phyloP scores from a whole-genome alignment of 2,888 invertebrate genomes.

The Euphydryas editha region DNA sequence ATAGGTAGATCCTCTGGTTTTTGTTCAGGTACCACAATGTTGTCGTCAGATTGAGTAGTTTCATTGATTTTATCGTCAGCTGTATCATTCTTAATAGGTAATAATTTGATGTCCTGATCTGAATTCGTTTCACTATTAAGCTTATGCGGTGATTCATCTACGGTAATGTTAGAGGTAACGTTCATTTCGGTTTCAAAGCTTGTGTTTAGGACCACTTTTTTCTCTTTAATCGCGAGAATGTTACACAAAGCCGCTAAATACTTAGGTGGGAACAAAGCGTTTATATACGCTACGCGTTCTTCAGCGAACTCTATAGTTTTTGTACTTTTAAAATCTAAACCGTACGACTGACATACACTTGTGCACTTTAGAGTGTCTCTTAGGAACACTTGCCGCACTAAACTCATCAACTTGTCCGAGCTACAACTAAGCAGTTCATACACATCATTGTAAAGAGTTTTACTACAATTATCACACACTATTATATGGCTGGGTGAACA shows the following conservation, averaged over 20 bases:
- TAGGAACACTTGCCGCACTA: conserved; percentile 85
- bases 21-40: conserved; percentile 52
- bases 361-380: conserved; percentile 85
- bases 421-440: conserved; percentile 90
- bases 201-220: conserved; percentile 86
- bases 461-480: conserved; percentile 89
- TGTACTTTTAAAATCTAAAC: conserved; percentile 85
- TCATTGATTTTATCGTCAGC: conserved; percentile 66
- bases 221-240: conserved; percentile 86
- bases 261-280: conserved; percentile 85
- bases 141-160: conserved; percentile 66
- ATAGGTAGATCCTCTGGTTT: conserved; percentile 54
- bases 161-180: conserved; percentile 74
- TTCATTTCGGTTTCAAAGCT: conserved; percentile 82
- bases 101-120: conserved; percentile 67
- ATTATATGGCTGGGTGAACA: conserved; percentile 89
- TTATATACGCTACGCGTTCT: conserved; percentile 82
- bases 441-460: conserved; percentile 87
- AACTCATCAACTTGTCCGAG: conserved; percentile 82
- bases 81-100: conserved; percentile 63
- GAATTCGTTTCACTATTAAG: conserved; percentile 62
- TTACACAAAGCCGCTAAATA: conserved; percentile 92
- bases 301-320: conserved; percentile 77
- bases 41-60: conserved; percentile 61
- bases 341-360: conserved; percentile 84